These are phyloP conservation scores for Smutsia temminckii DNA, from an alignment of 2,797 vertebrate genomes.

Conservation along the genomic window DNA sequence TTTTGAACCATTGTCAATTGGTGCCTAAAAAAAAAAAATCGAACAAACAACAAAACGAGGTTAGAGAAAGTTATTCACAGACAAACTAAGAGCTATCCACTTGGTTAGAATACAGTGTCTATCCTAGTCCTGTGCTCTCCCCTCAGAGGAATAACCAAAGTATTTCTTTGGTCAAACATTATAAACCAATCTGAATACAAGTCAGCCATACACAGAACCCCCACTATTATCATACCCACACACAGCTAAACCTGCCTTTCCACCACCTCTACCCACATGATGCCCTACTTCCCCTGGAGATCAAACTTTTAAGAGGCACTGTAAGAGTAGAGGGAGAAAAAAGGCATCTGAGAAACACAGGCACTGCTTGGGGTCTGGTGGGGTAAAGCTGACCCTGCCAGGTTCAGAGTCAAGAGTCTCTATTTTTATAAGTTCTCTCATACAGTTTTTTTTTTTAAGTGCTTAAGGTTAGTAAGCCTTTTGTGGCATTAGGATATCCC, in stretches of 20 bases:
- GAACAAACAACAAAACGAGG: slow-evolving; percentile 72
- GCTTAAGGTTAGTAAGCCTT: not conserved
- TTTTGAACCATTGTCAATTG: slow-evolving; percentile 97
- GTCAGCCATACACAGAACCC: not conserved
- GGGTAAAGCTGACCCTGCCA: not conserved
- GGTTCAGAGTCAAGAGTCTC: not conserved
- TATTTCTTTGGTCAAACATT: not conserved
- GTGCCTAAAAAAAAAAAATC: slow-evolving; percentile 86
- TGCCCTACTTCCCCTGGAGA: not conserved
- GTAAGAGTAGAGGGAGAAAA: not conserved
- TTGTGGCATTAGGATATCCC: not conserved
- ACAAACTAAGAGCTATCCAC: not conserved
- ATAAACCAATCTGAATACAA: not conserved
- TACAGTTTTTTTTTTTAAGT: not conserved
- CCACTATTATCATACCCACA: not conserved
- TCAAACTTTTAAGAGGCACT: not conserved
- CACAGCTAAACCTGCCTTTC: not conserved
- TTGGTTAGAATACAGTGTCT: not conserved
- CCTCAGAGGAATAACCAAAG: not conserved
- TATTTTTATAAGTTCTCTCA: not conserved
- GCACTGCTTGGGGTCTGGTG: not conserved
- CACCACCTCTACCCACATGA: not conserved
- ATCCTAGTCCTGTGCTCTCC: not conserved
- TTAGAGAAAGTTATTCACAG: slow-evolving; percentile 44
- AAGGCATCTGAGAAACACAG: not conserved